Base-by-base conservation (phyloP, 2,797 vertebrate species). In the Phrynocephalus vlangalii region DNA sequence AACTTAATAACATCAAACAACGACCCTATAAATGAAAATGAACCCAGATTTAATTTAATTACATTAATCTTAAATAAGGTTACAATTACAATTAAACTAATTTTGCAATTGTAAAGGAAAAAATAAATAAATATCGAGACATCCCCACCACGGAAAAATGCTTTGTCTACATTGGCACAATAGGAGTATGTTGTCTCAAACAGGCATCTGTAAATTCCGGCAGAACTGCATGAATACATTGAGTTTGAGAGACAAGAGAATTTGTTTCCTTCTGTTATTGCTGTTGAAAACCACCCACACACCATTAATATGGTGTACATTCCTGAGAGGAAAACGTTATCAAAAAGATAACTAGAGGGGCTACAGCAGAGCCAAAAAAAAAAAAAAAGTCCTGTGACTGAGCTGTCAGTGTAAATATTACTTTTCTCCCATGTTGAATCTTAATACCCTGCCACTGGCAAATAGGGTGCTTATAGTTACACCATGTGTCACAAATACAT, bases 361-460 rank as follows among this genome's bases (percentile, higher is more conserved):
- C 33, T 48, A 50, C 20, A 83, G 56, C 0, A 52, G 82, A 87
- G 30, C 2, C 22, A 33, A 28, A 18, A 60, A 68, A 83, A 20
- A 33, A 33, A 33, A 33, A 2, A 73, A 72, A 6, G 1, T n/a
- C 60, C 30, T 82, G 44, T 86, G 86, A 87, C 89, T 81, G 60
- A 78, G 0, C 1, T 0, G 0, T 1, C 75, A 84, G 0, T 0
- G 0, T 6, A 76, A 87, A 18, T 48, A 44, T 44, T 89, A 78
- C 77, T 80, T 91, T 89, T 86, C 91, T 86, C 56, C 73, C 50
- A 52, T 71, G 83, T 26, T 52, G 26, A 90, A 50, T 70, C 72
- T 86, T 79, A 84, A 79, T 5, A 81, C 18, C 20, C 78, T n/a
- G 68, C 24, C 1, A 38, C 28, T 30, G 63, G 44, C 28, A 60